Evolutionary conservation across 2,113 vertebrate species (phyloP).

Genomic region (Caranx ignobilis): DNA sequence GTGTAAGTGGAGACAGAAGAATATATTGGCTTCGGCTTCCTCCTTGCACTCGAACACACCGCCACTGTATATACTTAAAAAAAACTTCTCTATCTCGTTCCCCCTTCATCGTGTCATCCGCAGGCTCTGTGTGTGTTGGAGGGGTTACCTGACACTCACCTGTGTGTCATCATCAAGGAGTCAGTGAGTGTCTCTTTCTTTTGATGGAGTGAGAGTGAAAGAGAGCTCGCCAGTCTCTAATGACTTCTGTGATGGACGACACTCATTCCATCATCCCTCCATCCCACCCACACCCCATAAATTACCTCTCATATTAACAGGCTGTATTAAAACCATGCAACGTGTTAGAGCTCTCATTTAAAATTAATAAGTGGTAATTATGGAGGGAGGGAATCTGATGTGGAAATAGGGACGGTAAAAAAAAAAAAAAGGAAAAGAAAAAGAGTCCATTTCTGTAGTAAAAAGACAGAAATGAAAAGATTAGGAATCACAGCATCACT

Average conservation of each 20-base stretch:
- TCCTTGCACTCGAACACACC: constrained; percentile 30
- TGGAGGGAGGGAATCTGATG: constrained; percentile 77
- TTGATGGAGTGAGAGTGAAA: constrained; percentile 40
- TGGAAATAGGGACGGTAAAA: constrained; percentile 69
- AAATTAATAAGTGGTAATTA: constrained; percentile 88
- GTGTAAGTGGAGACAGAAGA: constrained; percentile 36
- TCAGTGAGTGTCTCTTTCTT: constrained; percentile 32
- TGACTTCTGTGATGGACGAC: constrained; percentile 80
- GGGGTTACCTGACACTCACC: constrained; percentile 52
- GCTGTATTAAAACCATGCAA: constrained; percentile 86
- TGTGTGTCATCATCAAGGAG: constrained; percentile 41
- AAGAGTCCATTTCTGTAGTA: background rate
- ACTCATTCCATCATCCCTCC: constrained; percentile 81
- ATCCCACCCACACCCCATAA: constrained; percentile 83
- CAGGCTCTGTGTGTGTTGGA: background rate
- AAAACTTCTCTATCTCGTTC: background rate
- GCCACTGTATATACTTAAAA: background rate
- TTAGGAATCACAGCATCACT: background rate
- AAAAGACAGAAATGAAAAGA: background rate
- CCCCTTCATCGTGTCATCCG: no score
- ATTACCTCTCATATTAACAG: constrained; percentile 85
- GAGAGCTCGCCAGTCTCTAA: constrained; percentile 65
- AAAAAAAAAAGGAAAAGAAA: constrained; percentile 43
- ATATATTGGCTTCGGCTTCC: constrained; percentile 46
- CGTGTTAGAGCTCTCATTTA: constrained; percentile 86